Evolutionary conservation across 1,140 invertebrate genomes (phyloP).

Genomic region (Leptinotarsa texana): DNA sequence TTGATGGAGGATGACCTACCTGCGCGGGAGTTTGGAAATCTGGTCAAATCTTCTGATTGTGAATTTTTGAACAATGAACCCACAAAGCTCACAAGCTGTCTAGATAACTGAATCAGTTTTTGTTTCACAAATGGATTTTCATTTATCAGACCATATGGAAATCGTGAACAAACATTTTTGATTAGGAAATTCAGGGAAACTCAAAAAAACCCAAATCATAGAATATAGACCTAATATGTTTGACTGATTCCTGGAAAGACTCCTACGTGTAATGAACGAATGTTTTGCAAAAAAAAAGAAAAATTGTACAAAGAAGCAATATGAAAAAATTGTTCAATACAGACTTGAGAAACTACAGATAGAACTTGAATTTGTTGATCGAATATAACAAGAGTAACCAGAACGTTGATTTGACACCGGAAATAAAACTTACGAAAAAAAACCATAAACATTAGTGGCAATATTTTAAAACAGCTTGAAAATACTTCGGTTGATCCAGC

Average conservation of each 20-base stretch:
- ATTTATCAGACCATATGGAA: neutral
- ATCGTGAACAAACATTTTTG: neutral
- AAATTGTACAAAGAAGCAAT: neutral
- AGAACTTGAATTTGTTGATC: neutral
- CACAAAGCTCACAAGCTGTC: neutral
- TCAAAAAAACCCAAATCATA: neutral
- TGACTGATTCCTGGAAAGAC: neutral
- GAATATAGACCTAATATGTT: neutral
- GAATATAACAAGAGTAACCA: neutral
- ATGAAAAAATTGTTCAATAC: neutral
- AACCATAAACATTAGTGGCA: neutral
- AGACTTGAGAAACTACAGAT: neutral
- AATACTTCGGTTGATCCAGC: too few relatives aligned
- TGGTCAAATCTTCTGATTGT: too few relatives aligned
- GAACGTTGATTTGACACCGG: neutral
- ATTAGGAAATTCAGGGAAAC: neutral
- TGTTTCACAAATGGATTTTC: neutral
- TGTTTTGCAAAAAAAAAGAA: neutral
- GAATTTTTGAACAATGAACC: neutral
- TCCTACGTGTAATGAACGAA: neutral
- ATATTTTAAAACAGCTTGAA: too few relatives aligned
- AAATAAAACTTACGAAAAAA: neutral
- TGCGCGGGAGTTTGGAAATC: too few relatives aligned
- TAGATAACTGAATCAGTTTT: neutral
- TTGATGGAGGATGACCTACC: too few relatives aligned